These are phyloP conservation scores for Ctenosaura bakeri DNA, from an alignment of 2,797 vertebrate species.

Conservation along the genomic window DNA sequence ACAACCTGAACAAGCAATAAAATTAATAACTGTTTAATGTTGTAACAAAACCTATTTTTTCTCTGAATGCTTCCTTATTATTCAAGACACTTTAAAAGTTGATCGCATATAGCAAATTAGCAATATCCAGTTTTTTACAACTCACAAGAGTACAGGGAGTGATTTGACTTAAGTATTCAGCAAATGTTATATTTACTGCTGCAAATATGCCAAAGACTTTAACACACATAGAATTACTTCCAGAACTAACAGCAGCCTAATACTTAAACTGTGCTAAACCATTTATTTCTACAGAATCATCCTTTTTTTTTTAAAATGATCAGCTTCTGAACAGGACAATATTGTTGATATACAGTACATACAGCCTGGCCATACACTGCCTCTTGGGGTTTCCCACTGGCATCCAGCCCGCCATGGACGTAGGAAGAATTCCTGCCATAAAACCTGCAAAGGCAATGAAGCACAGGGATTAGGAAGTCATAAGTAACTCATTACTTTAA, in stretches of 20 bases:
- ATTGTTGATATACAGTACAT: slow-evolving; percentile 72
- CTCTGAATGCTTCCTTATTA: background rate
- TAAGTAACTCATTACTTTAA: background rate
- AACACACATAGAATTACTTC: background rate
- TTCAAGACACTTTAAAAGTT: background rate
- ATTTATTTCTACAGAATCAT: background rate
- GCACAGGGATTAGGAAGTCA: slow-evolving; percentile 24
- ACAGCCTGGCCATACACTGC: slow-evolving; percentile 98
- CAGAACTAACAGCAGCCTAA: background rate
- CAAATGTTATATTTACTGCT: background rate
- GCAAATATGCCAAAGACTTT: background rate
- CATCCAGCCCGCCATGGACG: slow-evolving; percentile 95
- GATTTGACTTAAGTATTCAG: background rate
- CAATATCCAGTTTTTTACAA: background rate
- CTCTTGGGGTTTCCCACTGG: slow-evolving; percentile 93
- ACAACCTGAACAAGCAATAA: background rate
- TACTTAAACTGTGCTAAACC: background rate
- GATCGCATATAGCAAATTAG: background rate
- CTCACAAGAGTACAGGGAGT: background rate
- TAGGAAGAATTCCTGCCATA: slow-evolving; percentile 98
- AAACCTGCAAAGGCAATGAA: slow-evolving; percentile 84
- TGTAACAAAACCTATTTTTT: background rate
- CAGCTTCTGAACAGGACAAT: background rate
- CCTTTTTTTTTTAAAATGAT: background rate
- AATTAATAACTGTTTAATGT: background rate